Evolutionary conservation across 2,888 invertebrate species (phyloP).

Genomic region (Ectemnius continuus): DNA sequence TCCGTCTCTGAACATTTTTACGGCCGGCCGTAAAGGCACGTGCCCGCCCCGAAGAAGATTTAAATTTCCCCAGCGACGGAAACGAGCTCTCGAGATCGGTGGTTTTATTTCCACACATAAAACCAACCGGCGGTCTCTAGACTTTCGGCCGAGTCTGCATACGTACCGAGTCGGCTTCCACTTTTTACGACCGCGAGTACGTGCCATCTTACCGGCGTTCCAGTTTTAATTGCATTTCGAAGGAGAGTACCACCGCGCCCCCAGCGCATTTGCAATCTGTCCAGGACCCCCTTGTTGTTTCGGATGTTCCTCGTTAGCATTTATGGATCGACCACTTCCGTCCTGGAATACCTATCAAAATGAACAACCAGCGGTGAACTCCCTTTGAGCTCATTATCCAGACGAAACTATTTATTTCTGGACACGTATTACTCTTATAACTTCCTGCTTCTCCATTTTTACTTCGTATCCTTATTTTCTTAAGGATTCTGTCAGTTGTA

Average conservation of each 20-base stretch:
- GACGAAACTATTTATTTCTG: no score
- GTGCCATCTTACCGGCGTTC: slow-evolving; percentile 37
- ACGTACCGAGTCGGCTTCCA: slow-evolving; percentile 1
- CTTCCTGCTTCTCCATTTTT: no score
- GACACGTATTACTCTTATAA: no score
- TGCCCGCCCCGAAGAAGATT: slow-evolving; percentile 57
- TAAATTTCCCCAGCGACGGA: slow-evolving; percentile 64
- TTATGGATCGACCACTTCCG: slow-evolving; percentile 17
- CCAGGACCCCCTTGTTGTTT: slow-evolving; percentile 3
- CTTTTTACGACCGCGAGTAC: slow-evolving; percentile 52
- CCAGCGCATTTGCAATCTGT: slow-evolving; percentile 10
- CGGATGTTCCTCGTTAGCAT: slow-evolving; percentile 15
- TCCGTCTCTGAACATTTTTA: slow-evolving; percentile 56
- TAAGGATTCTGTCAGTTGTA: no score
- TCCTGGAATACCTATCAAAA: neutral
- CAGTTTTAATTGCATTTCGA: slow-evolving; percentile 50
- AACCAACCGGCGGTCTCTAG: slow-evolving; percentile 40
- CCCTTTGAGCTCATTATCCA: no score
- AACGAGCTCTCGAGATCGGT: slow-evolving; percentile 55
- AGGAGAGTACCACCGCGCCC: slow-evolving; percentile 36
- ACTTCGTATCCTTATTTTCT: no score
- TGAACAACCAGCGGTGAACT: neutral
- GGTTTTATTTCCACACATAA: slow-evolving; percentile 61
- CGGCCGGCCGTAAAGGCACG: slow-evolving; percentile 56
- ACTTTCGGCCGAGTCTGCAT: slow-evolving; percentile 18